These are phyloP conservation scores for Fregetta grallaria DNA, from an alignment of 2,113 vertebrate species.

Conservation along the genomic window DNA sequence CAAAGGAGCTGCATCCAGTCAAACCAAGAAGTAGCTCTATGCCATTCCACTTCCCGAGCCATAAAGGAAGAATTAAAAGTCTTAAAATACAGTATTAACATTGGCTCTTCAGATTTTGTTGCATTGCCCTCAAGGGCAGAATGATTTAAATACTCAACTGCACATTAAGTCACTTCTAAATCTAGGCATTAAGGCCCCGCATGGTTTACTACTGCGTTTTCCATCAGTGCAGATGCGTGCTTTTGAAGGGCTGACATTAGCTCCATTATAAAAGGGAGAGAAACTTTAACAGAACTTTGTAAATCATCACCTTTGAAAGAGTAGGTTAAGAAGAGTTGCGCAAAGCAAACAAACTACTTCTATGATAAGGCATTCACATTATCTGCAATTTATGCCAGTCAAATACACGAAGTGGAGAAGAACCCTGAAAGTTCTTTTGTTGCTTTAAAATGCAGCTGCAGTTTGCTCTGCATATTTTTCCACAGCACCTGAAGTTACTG, in stretches of 20 bases:
- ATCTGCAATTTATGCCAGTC: not conserved
- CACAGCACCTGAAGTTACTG: not conserved
- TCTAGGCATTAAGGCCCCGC: not conserved
- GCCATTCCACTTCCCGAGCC: not conserved
- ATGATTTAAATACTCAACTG: not conserved
- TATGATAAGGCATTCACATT: not conserved
- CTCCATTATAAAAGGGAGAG: not conserved
- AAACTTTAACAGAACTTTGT: constrained; percentile 17
- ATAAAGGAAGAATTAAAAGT: not conserved
- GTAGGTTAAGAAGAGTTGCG: not conserved
- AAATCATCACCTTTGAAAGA: constrained; percentile 25
- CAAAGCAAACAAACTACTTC: not conserved
- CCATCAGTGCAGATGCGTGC: not conserved
- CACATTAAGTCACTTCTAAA: not conserved
- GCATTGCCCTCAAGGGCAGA: not conserved
- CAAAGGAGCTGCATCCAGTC: not conserved
- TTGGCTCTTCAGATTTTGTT: not conserved
- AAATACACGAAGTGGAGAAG: not conserved
- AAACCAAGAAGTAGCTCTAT: not conserved
- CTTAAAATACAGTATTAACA: not conserved
- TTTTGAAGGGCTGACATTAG: not conserved
- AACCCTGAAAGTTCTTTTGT: not conserved
- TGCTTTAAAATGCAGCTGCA: not conserved
- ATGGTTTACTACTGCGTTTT: not conserved
- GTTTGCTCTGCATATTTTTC: not conserved